Evolutionary conservation across 2,888 invertebrate species (phyloP).

Genomic region (Neoascia interrupta): DNA sequence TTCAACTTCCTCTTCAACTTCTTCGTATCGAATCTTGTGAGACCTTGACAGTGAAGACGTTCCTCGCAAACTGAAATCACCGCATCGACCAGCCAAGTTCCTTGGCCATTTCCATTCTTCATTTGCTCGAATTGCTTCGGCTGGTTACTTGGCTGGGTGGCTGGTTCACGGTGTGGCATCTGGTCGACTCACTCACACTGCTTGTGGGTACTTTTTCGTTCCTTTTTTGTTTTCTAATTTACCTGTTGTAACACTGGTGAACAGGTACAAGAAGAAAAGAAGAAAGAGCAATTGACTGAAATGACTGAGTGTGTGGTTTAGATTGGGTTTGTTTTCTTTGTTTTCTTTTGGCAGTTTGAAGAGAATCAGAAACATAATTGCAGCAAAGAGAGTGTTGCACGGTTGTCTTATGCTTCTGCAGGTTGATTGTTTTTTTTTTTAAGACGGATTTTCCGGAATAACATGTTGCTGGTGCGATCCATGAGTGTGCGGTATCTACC

Average conservation of each 20-base stretch:
- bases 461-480: background rate
- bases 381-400: slow-evolving; percentile 48
- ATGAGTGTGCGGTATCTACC: slow-evolving; percentile 39
- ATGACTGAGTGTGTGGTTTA: too few relatives aligned
- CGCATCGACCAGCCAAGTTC: slow-evolving; percentile 73
- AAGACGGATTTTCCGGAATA: background rate
- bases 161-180: slow-evolving; percentile 6
- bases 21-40: slow-evolving; percentile 74
- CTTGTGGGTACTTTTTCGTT: slow-evolving; percentile 11
- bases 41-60: slow-evolving; percentile 81
- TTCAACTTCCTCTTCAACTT: slow-evolving; percentile 29
- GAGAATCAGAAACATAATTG: slow-evolving; percentile 50
- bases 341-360: slow-evolving; percentile 15
- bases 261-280: slow-evolving; percentile 57
- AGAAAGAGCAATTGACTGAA: slow-evolving; percentile 53
- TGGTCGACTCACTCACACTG: slow-evolving; percentile 46
- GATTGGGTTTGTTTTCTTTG: too few relatives aligned
- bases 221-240: slow-evolving; percentile 61
- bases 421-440: slow-evolving; percentile 7
- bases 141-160: slow-evolving; percentile 32
- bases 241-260: slow-evolving; percentile 66
- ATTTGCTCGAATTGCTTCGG: slow-evolving; percentile 48
- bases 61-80: slow-evolving; percentile 78
- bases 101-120: slow-evolving; percentile 74
- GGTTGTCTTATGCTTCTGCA: background rate